Conservation (phyloP, 2,888 invertebrate species). For the Saturnia japonica region DNA sequence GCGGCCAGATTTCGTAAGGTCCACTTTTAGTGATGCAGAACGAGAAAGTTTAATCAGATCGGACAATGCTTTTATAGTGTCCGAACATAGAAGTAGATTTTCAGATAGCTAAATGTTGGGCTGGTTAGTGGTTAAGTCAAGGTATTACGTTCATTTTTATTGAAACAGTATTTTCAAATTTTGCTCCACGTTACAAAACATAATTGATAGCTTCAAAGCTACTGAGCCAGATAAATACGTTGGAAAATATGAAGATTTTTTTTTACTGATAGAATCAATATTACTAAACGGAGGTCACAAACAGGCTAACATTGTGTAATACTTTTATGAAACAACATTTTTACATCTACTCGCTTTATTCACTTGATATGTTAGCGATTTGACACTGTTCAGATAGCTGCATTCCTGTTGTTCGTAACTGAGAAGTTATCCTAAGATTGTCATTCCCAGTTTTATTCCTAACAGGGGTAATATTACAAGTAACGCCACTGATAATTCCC, state of each 20-base stretch:
- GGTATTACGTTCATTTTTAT: not conserved
- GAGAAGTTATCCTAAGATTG: not conserved
- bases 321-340: not conserved
- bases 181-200: not conserved
- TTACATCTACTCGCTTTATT: not conserved
- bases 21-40: slow-evolving; percentile 58
- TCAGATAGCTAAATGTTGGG: slow-evolving; percentile 33
- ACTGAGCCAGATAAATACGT: not conserved
- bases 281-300: not conserved
- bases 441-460: not conserved
- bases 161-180: not conserved
- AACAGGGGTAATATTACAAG: not conserved
- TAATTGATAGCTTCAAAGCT: not conserved
- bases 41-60: slow-evolving; percentile 64
- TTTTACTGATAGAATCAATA: too few relatives aligned
- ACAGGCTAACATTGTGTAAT: not conserved
- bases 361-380: not conserved
- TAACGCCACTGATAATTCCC: not conserved
- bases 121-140: not conserved
- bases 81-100: slow-evolving; percentile 55
- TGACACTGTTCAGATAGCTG: not conserved
- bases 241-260: not conserved
- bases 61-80: slow-evolving; percentile 68
- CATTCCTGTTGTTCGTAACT: not conserved
- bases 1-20: slow-evolving; percentile 59